Evolutionary conservation across 2,888 invertebrate species (phyloP).

Genomic region (Linhomoeus sp.): DNA sequence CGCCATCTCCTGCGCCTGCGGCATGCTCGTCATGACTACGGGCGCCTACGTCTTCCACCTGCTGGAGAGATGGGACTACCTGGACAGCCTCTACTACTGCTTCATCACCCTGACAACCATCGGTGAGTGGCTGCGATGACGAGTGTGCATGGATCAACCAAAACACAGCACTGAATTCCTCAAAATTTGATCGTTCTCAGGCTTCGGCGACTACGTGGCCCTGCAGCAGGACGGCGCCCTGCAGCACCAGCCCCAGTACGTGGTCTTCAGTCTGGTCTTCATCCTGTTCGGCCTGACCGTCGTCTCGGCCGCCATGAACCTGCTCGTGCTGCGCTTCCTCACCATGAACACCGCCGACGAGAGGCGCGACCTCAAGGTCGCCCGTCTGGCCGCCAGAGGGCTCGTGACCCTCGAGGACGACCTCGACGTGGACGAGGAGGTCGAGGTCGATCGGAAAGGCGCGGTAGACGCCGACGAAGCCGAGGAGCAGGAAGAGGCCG

Average conservation of each 20-base stretch:
- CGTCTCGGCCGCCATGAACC: conserved; percentile 90
- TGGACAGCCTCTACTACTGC: conserved; percentile 63
- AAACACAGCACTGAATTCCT: background rate
- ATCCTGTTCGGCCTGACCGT: conserved; percentile 96
- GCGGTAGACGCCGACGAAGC: no score
- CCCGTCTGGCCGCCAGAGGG: conserved; percentile 72
- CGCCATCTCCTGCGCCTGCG: conserved; percentile 56
- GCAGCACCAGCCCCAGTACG: conserved; percentile 75
- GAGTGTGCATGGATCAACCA: background rate
- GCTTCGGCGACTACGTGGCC: conserved; percentile 98
- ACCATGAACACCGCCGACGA: conserved; percentile 96
- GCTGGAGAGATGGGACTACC: conserved; percentile 85
- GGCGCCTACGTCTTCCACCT: conserved; percentile 82
- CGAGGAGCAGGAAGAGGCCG: no score
- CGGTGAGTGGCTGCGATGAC: conserved; percentile 29
- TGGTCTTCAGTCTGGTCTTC: conserved; percentile 83
- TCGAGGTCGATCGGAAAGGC: no score
- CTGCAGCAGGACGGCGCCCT: conserved; percentile 83
- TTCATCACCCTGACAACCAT: conserved; percentile 94
- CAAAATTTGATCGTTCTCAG: conserved; percentile 10
- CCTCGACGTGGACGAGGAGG: conserved; percentile 47
- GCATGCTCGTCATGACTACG: conserved; percentile 68
- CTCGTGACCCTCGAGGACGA: conserved; percentile 87
- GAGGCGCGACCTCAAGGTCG: conserved; percentile 65
- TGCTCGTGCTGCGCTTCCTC: conserved; percentile 85